Conservation (phyloP, 92 coral and sea anemone species). For the Zoanthus sansibaricus region DNA sequence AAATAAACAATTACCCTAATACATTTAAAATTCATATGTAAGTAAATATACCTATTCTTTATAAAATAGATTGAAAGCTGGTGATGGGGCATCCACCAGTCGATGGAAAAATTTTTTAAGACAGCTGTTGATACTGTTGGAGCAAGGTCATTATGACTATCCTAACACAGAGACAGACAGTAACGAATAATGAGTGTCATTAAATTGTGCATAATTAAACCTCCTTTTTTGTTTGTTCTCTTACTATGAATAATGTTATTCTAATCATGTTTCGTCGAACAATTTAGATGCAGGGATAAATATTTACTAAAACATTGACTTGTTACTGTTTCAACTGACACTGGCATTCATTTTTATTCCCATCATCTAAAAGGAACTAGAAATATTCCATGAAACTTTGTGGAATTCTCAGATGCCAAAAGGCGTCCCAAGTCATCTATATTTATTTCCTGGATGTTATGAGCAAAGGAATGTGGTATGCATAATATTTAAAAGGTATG, state of each 20-base stretch:
- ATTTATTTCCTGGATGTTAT: constrained; percentile 38
- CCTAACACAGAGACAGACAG: constrained; percentile 18
- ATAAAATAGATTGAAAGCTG: constrained; percentile 17
- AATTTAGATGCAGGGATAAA: not conserved
- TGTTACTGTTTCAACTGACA: constrained; percentile 16
- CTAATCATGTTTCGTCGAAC: not conserved
- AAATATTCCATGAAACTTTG: constrained; percentile 10
- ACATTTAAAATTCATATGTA: not conserved
- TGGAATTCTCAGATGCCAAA: constrained; percentile 46
- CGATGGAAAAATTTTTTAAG: not conserved
- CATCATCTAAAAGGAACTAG: constrained; percentile 1
- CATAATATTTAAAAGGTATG: not conserved
- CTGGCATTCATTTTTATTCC: constrained; percentile 40
- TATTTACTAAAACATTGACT: not conserved
- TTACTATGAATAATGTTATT: not conserved
- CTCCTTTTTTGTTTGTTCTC: not conserved
- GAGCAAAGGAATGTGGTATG: constrained; percentile 46
- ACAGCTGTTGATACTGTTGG: constrained; percentile 15
- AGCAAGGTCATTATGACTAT: constrained; percentile 7
- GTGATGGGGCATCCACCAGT: constrained; percentile 9
- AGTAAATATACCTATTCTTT: not conserved
- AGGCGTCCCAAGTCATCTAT: constrained; percentile 47
- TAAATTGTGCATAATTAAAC: not conserved
- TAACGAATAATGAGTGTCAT: not conserved
- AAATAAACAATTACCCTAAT: not conserved